Conservation (phyloP, 2,888 invertebrate genomes). For the Zygothrica quintamaculata region DNA sequence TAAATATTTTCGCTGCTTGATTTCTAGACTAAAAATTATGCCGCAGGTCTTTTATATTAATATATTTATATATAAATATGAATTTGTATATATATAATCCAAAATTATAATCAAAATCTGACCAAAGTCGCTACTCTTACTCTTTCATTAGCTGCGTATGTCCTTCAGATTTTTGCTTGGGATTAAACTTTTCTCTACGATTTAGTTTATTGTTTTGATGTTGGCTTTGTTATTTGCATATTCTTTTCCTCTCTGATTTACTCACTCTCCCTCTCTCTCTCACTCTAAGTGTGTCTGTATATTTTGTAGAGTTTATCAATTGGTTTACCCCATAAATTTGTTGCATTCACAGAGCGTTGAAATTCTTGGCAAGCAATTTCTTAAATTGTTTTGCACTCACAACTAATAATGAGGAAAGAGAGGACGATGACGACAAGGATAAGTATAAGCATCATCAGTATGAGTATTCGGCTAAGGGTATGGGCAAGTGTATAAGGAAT, state of each 20-base stretch:
- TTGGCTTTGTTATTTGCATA: no score
- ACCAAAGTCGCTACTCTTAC: no score
- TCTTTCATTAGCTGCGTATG: no score
- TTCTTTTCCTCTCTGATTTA: no score
- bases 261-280: no score
- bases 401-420: slow-evolving; percentile 58
- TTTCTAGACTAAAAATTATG: slow-evolving; percentile 53
- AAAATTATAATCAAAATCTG: background rate
- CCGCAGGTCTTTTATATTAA: slow-evolving; percentile 24
- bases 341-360: slow-evolving; percentile 16
- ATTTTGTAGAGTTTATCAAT: background rate
- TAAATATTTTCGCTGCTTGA: slow-evolving; percentile 68
- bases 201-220: no score
- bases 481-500: slow-evolving; percentile 7
- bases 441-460: slow-evolving; percentile 34
- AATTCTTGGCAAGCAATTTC: slow-evolving; percentile 64
- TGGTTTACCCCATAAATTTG: background rate
- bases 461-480: slow-evolving; percentile 14
- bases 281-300: no score
- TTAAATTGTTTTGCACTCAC: slow-evolving; percentile 70
- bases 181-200: no score
- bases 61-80: background rate
- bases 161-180: no score
- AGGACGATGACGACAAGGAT: slow-evolving; percentile 33
- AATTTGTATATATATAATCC: background rate